Conservation (phyloP, 23 tunicate species). For the Clavelina lepadiformis region DNA sequence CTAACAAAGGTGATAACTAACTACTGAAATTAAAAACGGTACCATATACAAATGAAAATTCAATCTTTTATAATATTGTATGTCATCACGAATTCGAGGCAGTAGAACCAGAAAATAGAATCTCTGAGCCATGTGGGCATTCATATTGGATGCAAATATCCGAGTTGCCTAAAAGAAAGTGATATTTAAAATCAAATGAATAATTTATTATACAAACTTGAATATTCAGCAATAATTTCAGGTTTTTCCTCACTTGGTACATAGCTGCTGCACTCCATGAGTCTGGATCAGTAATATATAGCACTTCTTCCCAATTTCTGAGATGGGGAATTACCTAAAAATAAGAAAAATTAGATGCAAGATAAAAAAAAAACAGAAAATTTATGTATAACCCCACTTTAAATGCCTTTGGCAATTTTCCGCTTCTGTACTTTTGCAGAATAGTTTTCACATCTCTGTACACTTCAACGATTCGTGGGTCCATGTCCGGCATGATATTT, state of each 20-base stretch:
- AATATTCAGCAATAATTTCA: background rate
- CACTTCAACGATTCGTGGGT: conserved; percentile 61
- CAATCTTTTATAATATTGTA: conserved; percentile 75
- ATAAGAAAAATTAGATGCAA: background rate
- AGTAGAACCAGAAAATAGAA: conserved; percentile 65
- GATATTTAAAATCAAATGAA: background rate
- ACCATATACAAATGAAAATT: conserved; percentile 84
- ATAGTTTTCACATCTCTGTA: conserved; percentile 60
- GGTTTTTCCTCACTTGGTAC: conserved; percentile 43
- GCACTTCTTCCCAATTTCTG: conserved; percentile 89
- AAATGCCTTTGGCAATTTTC: conserved; percentile 89
- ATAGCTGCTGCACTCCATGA: conserved; percentile 91
- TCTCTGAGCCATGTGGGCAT: conserved; percentile 71
- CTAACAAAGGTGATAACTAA: too few species aligned
- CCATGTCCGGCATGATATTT: conserved; percentile 51
- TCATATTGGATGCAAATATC: conserved; percentile 89
- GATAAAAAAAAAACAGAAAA: too few species aligned
- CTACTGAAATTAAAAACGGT: background rate
- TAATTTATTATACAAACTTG: too few species aligned
- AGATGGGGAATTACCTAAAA: conserved; percentile 66
- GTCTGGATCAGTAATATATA: conserved; percentile 86
- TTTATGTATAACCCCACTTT: too few species aligned
- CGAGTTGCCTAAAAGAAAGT: conserved; percentile 59
- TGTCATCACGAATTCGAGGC: conserved; percentile 92
- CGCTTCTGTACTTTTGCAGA: conserved; percentile 58